Evolutionary conservation across 2,888 invertebrate genomes (phyloP).

Genomic region (Agrenia bidenticulata): DNA sequence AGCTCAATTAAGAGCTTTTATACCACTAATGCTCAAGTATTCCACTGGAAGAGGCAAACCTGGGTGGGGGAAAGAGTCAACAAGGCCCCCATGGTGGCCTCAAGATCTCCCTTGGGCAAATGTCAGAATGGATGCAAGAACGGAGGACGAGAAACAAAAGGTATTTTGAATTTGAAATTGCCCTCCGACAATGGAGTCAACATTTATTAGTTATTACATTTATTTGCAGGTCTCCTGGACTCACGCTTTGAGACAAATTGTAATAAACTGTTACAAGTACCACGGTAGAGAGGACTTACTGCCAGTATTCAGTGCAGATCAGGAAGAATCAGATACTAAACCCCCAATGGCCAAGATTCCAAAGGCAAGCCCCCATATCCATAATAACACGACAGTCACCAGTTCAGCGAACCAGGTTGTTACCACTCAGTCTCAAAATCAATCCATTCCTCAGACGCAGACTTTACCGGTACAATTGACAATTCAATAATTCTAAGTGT

Average conservation of each 20-base stretch:
- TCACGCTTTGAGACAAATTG: conserved; percentile 91
- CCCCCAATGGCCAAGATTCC: conserved; percentile 63
- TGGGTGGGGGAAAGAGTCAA: conserved; percentile 95
- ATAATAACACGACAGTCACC: conserved; percentile 31
- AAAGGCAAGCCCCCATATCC: conserved; percentile 68
- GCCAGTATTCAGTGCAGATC: conserved; percentile 90
- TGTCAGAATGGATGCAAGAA: conserved; percentile 93
- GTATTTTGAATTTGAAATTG: conserved; percentile 59
- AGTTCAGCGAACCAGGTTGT: conserved; percentile 6
- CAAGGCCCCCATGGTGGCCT: conserved; percentile 97
- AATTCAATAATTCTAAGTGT: no score
- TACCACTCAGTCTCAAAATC: conserved; percentile 46
- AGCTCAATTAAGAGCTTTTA: conserved; percentile 93
- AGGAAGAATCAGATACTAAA: conserved; percentile 68
- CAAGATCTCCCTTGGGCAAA: conserved; percentile 97
- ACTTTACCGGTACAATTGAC: background rate
- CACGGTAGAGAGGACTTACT: conserved; percentile 93
- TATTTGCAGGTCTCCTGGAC: conserved; percentile 81
- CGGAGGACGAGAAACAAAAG: conserved; percentile 96
- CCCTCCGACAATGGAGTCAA: no score
- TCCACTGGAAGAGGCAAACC: conserved; percentile 93
- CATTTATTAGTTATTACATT: conserved; percentile 60
- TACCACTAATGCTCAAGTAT: conserved; percentile 96
- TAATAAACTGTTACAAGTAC: conserved; percentile 96
- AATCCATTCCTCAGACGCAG: conserved; percentile 44